These are phyloP conservation scores for Sarcophilus harrisii DNA, from an alignment of 2,797 vertebrate species.

Conservation along the genomic window DNA sequence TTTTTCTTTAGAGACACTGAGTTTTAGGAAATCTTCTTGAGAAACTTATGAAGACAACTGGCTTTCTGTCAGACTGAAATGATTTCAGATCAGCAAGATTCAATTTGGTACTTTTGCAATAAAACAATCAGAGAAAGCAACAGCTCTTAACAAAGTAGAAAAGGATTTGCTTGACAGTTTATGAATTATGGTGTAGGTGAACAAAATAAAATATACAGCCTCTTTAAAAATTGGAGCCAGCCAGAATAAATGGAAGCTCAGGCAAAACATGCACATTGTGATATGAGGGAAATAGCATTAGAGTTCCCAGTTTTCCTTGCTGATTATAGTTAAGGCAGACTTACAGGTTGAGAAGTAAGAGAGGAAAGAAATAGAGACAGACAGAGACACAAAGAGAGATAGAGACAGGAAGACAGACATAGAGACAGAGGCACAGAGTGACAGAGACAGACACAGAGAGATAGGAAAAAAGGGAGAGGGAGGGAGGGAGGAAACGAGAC, in stretches of 20 bases:
- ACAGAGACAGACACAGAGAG: neutral
- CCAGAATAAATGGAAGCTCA: slow-evolving; percentile 84
- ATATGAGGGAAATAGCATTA: slow-evolving; percentile 38
- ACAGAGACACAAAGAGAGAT: neutral
- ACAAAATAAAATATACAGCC: slow-evolving; percentile 81
- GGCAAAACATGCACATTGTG: slow-evolving; percentile 64
- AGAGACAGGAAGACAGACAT: neutral
- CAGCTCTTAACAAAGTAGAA: slow-evolving; percentile 71
- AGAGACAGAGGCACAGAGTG: neutral
- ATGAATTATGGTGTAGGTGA: slow-evolving; percentile 84
- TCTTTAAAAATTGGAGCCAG: slow-evolving; percentile 82
- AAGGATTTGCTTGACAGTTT: slow-evolving; percentile 72
- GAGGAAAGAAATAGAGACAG: neutral
- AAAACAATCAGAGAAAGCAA: slow-evolving; percentile 71
- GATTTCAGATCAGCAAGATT: slow-evolving; percentile 75
- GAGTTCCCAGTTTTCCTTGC: slow-evolving; percentile 64
- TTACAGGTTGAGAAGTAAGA: slow-evolving; percentile 47
- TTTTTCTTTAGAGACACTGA: slow-evolving; percentile 59
- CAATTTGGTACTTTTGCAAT: slow-evolving; percentile 75
- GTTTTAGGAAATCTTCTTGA: slow-evolving; percentile 52
- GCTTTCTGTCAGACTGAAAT: slow-evolving; percentile 70
- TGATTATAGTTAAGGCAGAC: slow-evolving; percentile 79
- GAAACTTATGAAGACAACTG: slow-evolving; percentile 57
- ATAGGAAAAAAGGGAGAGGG: neutral
- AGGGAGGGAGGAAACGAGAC: neutral